Evolutionary conservation across 2,888 invertebrate genomes (phyloP), one percentile per base, ranked within the genome.

Genomic region (Cotesia congregata): DNA sequence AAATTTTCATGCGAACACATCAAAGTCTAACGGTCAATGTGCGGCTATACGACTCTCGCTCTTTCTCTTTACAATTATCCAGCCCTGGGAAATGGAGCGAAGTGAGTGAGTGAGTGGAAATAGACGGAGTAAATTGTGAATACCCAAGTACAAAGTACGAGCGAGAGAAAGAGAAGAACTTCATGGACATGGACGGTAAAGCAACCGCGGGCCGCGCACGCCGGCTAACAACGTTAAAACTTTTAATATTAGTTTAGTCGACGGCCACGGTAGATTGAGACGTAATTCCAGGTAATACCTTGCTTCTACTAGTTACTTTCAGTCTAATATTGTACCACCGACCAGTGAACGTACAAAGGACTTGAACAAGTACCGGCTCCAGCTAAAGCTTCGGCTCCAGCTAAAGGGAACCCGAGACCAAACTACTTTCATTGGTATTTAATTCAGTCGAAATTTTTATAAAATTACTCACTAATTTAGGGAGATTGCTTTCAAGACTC

Each of bases 231-330:
- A 88, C 87, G 89, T 89, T 89, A 89, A 89, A 89, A 89, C 86
- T 89, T 89, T 89, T 89, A 89, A 89, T 89, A 89, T 89, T 89
- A 89, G 89, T 89, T 89, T 89, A 89, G 89, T 89, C 88, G 88
- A 88, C 84, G 88, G 88, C 87, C 88, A 87, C 85, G 89, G 88
- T 89, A 89, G 88, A 89, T 89, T 88, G 89, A 89, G 89, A 89
- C 88, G 89, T 89, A 89, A 89, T 89, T 82, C 87, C 89, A 89
- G 88, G 88, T 89, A 89, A 89, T 89, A 89, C 88, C 86, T 86
- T 83, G 86, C 84, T 85, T 87, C 86, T 87, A 86, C 87, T 85
- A 87, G 87, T 87, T 88, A 87, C 87, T 87, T 87, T 86, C 84
- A 87, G 86, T 72, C 86, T 87, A 88, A 88, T 88, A 88, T 86